These are phyloP conservation scores for Heloderma charlesbogerti DNA, from an alignment of 2,113 vertebrate species.

Conservation along the genomic window DNA sequence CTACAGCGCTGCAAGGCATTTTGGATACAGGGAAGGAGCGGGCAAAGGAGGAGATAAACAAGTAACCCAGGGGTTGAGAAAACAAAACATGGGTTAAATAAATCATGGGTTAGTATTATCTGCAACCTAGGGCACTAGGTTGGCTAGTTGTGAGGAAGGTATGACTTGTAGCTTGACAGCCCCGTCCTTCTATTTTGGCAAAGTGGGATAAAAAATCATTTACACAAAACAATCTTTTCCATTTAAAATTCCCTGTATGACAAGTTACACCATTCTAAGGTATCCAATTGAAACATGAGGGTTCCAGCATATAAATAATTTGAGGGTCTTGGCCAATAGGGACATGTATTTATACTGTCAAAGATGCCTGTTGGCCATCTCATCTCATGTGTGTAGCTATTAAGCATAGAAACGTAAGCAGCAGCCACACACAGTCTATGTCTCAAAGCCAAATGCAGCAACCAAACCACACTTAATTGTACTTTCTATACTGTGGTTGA, in stretches of 20 bases:
- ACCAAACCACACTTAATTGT: not conserved
- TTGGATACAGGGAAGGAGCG: no score
- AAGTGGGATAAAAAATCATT: not conserved
- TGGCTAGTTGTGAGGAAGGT: not conserved
- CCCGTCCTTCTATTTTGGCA: not conserved
- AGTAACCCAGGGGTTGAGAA: no score
- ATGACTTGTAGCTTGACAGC: no score
- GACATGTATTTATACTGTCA: not conserved
- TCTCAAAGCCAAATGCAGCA: no score
- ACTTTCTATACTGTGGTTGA: not conserved
- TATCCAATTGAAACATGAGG: not conserved
- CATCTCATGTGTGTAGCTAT: not conserved
- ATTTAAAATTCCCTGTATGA: not conserved
- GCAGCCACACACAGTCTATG: not conserved
- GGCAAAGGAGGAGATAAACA: not conserved
- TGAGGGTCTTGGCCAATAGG: not conserved
- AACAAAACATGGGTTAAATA: no score
- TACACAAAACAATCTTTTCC: not conserved
- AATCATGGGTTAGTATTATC: no score
- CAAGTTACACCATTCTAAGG: not conserved
- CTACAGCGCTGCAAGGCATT: no score
- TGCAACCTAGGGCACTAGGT: no score
- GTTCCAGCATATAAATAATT: not conserved
- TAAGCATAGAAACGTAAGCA: not conserved
- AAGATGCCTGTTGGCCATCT: not conserved